Percentiles rank a stretch among this genome's conserved stretches.
Conservation (phyloP, 2,888 invertebrate species). For the Torymus auratus region DNA sequence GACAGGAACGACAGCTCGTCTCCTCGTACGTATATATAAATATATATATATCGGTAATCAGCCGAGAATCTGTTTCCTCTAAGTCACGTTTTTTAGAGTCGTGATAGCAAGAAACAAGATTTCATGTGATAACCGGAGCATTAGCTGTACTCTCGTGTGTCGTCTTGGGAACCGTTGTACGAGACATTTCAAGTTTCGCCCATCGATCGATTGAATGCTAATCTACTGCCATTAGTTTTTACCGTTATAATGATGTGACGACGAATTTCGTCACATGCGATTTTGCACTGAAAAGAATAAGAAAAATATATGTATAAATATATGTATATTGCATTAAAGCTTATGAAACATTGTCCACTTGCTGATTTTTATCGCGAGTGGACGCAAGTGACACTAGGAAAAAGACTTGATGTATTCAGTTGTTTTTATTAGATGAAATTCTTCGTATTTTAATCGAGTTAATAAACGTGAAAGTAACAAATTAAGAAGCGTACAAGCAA, state of each 20-base stretch:
- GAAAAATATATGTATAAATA: neutral
- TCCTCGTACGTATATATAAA: conserved; percentile 24
- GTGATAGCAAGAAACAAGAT: conserved; percentile 56
- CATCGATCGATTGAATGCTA: conserved; percentile 50
- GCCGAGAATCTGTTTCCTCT: conserved; percentile 50
- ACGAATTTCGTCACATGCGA: conserved; percentile 28
- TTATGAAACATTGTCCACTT: conserved; percentile 44
- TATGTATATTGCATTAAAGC: conserved; percentile 24
- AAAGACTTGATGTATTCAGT: conserved; percentile 32
- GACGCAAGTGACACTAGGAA: conserved; percentile 23
- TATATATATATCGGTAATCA: conserved; percentile 44
- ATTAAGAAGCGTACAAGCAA: neutral
- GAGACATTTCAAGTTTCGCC: conserved; percentile 47
- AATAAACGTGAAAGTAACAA: conserved; percentile 42
- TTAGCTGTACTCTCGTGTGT: conserved; percentile 52
- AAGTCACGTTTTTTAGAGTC: conserved; percentile 54
- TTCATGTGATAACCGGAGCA: conserved; percentile 58
- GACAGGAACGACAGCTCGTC: conserved; percentile 25
- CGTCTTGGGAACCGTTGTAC: conserved; percentile 60
- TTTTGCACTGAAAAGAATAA: conserved; percentile 41
- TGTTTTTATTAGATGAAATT: conserved; percentile 33
- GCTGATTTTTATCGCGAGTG: conserved; percentile 32
- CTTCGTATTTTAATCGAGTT: conserved; percentile 10
- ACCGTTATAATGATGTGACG: conserved; percentile 43
- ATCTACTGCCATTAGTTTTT: conserved; percentile 60